phyloP scores from a whole-genome alignment of 2,797 vertebrate genomes.

The Myotis vivesi region DNA sequence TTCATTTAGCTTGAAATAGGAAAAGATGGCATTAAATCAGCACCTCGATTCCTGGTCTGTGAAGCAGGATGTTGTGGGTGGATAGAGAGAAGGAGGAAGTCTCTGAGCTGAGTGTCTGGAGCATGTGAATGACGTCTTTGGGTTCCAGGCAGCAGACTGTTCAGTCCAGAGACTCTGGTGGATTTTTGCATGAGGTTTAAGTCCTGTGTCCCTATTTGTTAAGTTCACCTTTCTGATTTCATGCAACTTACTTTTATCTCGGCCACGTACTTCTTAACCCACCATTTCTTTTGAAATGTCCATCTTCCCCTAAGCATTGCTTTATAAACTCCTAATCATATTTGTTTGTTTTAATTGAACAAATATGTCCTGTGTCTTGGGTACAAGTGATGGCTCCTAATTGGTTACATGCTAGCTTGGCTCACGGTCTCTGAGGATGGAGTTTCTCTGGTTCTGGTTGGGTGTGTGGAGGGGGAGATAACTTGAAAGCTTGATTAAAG shows the following conservation, averaged over 20 bases:
- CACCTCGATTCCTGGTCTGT: background rate
- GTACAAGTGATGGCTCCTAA: constrained; percentile 83
- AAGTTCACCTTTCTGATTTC: constrained; percentile 76
- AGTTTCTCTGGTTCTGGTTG: constrained; percentile 75
- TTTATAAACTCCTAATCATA: constrained; percentile 83
- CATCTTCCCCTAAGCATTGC: constrained; percentile 75
- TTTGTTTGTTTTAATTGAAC: constrained; percentile 87
- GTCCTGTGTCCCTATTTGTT: constrained; percentile 43
- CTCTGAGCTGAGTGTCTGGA: background rate
- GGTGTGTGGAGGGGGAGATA: constrained; percentile 62
- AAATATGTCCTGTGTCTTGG: constrained; percentile 83
- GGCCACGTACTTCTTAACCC: constrained; percentile 66
- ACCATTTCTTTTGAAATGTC: constrained; percentile 80
- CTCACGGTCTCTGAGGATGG: constrained; percentile 79
- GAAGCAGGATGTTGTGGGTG: background rate
- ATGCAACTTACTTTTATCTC: constrained; percentile 76
- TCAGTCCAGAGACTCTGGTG: background rate
- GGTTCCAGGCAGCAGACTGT: background rate
- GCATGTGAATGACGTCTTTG: background rate
- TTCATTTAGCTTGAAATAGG: background rate
- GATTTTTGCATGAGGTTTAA: background rate
- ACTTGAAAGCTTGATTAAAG: constrained; percentile 88
- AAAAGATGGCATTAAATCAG: background rate
- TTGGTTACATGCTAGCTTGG: constrained; percentile 84
- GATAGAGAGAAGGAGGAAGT: background rate